These are phyloP conservation scores for Electrophaes corylata DNA, from an alignment of 2,888 invertebrate genomes.

Conservation along the genomic window DNA sequence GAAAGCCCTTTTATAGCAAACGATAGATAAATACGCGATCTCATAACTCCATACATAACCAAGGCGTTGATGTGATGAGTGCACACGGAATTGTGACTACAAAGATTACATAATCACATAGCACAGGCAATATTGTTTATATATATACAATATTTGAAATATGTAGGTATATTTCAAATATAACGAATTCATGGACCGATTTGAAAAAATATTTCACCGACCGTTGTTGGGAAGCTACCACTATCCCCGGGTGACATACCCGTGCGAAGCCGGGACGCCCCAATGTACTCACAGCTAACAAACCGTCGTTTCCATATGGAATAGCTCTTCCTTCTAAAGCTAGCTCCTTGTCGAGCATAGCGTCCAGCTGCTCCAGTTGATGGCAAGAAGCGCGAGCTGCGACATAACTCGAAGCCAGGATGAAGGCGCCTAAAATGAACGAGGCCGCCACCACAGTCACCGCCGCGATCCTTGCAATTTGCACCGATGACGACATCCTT, in stretches of 20 bases:
- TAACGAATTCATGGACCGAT: too few relatives aligned
- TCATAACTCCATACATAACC: not conserved
- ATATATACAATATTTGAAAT: constrained; percentile 26
- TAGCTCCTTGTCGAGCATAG: constrained; percentile 87
- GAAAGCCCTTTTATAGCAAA: constrained; percentile 28
- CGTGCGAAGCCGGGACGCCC: too few relatives aligned
- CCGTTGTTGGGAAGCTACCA: too few relatives aligned
- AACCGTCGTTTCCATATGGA: constrained; percentile 83
- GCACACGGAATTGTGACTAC: constrained; percentile 45
- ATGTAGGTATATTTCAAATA: constrained; percentile 32
- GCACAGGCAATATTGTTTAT: constrained; percentile 41
- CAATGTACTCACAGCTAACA: constrained; percentile 86
- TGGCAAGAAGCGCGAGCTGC: constrained; percentile 92
- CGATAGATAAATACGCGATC: constrained; percentile 15
- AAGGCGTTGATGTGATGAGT: constrained; percentile 23
- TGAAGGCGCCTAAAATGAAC: constrained; percentile 91
- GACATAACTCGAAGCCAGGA: constrained; percentile 93
- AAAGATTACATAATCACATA: constrained; percentile 49
- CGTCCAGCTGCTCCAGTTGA: constrained; percentile 88
- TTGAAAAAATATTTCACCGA: too few relatives aligned
- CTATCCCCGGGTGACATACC: too few relatives aligned
- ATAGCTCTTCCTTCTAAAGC: constrained; percentile 85
- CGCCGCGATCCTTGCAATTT: constrained; percentile 94
- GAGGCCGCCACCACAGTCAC: constrained; percentile 92
- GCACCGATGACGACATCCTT: constrained; percentile 89